phyloP scores from a whole-genome alignment of 2,113 vertebrate genomes.

The Monarcha castaneiventris region DNA sequence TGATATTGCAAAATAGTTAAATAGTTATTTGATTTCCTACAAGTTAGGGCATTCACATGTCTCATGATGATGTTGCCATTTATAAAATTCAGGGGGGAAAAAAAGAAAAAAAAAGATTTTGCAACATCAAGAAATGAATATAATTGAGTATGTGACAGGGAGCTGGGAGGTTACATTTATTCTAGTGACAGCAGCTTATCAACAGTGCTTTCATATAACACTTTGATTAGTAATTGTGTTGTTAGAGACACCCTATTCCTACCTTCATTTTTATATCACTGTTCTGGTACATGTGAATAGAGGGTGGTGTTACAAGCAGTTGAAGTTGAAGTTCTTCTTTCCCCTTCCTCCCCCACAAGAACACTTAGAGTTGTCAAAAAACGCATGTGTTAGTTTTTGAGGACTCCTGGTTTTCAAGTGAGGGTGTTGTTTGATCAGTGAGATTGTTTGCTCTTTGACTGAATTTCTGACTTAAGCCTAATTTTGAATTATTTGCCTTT shows the following conservation, averaged over 20 bases:
- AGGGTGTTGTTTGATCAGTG: not conserved
- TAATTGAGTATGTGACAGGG: not conserved
- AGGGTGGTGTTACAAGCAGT: not conserved
- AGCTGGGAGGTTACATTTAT: not conserved
- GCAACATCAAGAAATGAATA: not conserved
- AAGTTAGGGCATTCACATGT: not conserved
- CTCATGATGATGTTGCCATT: not conserved
- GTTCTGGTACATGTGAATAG: slow-evolving; percentile 9
- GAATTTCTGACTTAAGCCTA: not conserved
- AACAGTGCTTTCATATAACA: not conserved
- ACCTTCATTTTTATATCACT: not conserved
- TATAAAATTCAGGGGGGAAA: not conserved
- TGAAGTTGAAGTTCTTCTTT: not conserved
- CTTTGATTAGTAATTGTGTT: not conserved
- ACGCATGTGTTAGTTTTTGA: not conserved
- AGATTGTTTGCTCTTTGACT: not conserved
- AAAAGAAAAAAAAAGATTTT: not conserved
- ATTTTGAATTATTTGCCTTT: not conserved
- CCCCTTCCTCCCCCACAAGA: slow-evolving; percentile 1
- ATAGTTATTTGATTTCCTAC: not conserved
- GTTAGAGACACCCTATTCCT: slow-evolving; percentile 11
- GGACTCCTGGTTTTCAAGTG: not conserved
- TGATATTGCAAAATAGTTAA: not conserved
- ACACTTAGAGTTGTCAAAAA: slow-evolving; percentile 7
- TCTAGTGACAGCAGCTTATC: slow-evolving; percentile 11